These are phyloP conservation scores for Lamproptera curius DNA, from an alignment of 2,888 invertebrate species.

Conservation along the genomic window DNA sequence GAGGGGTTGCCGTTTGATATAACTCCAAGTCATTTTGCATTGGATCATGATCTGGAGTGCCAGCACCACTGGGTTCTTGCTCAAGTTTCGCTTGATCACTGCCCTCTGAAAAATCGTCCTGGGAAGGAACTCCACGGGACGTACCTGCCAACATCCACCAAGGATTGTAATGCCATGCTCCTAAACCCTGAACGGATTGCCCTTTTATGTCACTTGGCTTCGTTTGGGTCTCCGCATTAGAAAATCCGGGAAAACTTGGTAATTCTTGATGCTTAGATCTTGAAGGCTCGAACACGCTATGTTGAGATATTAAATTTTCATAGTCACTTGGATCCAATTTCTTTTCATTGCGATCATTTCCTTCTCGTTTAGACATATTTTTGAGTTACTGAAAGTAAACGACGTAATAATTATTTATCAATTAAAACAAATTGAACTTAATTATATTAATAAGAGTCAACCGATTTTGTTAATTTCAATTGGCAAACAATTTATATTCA, in stretches of 20 bases:
- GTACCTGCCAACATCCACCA: constrained; percentile 77
- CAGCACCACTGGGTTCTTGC: constrained; percentile 63
- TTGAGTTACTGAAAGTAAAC: constrained; percentile 30
- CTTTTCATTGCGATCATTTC: constrained; percentile 65
- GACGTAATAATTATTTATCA: constrained; percentile 3
- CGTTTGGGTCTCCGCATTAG: constrained; percentile 75
- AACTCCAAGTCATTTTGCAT: constrained; percentile 59
- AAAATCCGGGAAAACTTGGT: constrained; percentile 71
- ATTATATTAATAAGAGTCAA: background rate
- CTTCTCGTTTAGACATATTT: constrained; percentile 73
- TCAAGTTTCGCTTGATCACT: constrained; percentile 69
- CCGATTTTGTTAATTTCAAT: background rate
- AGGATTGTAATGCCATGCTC: constrained; percentile 74
- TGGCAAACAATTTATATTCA: background rate
- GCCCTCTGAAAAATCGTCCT: constrained; percentile 66
- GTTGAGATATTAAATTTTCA: constrained; percentile 70
- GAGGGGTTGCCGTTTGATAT: constrained; percentile 59
- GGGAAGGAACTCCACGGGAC: constrained; percentile 63
- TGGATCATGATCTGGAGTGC: constrained; percentile 64
- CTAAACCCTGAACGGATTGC: constrained; percentile 59
- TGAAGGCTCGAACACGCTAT: constrained; percentile 68
- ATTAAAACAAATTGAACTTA: background rate
- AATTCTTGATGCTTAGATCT: constrained; percentile 67
- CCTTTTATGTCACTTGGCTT: constrained; percentile 67
- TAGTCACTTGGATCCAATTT: constrained; percentile 71